phyloP scores from a whole-genome alignment of 2,888 invertebrate species.

The Cryptocheilus praepositus region DNA sequence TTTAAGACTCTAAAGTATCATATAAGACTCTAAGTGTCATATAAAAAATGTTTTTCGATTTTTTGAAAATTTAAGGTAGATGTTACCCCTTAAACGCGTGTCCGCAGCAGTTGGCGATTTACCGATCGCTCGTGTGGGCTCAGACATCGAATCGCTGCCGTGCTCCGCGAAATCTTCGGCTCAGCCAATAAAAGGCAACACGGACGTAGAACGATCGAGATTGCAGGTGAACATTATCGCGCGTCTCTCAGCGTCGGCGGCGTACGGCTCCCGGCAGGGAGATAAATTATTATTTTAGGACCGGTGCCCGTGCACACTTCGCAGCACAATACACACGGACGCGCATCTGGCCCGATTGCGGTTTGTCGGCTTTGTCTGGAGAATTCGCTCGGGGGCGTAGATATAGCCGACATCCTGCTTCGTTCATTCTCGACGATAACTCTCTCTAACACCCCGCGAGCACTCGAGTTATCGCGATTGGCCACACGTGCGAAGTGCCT shows the following conservation, averaged over 20 bases:
- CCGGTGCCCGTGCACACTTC: constrained; percentile 19
- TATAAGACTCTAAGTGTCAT: too few species aligned
- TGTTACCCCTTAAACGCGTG: too few species aligned
- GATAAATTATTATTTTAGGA: constrained; percentile 56
- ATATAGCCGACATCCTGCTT: constrained; percentile 61
- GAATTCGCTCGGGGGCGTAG: constrained; percentile 61
- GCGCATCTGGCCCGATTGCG: constrained; percentile 56
- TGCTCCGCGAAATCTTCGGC: too few species aligned
- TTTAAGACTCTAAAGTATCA: too few species aligned
- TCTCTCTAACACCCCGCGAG: constrained; percentile 49
- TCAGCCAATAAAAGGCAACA: too few species aligned
- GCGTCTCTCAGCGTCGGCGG: not conserved
- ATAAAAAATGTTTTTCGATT: too few species aligned
- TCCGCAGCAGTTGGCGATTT: too few species aligned
- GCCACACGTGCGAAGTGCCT: constrained; percentile 55
- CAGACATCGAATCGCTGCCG: too few species aligned
- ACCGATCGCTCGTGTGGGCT: too few species aligned
- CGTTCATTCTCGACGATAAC: constrained; percentile 57
- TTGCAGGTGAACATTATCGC: too few species aligned
- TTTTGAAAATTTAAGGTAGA: too few species aligned
- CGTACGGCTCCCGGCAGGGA: constrained; percentile 24
- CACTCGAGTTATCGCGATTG: constrained; percentile 56
- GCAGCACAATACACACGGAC: constrained; percentile 47
- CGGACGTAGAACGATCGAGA: too few species aligned
- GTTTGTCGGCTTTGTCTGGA: constrained; percentile 58